Evolutionary conservation across 1,140 invertebrate genomes (phyloP).

Genomic region (Diachasmimorpha longicaudata): DNA sequence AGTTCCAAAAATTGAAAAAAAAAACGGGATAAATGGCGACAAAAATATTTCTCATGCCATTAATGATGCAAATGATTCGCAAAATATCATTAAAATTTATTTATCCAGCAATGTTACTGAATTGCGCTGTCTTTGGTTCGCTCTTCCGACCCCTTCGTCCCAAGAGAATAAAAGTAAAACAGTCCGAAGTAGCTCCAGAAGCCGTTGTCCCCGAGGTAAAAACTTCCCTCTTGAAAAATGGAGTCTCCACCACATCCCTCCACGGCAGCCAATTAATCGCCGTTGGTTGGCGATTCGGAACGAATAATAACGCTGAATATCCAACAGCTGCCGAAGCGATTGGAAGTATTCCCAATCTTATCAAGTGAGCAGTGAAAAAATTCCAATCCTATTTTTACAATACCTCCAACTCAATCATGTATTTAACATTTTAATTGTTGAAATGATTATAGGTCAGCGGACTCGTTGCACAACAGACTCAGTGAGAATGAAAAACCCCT

Average conservation of each 20-base stretch:
- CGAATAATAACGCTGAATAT: slow-evolving; percentile 76
- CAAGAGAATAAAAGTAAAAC: slow-evolving; percentile 66
- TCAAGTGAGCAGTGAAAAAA: slow-evolving; percentile 42
- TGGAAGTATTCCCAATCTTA: slow-evolving; percentile 68
- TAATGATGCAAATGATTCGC: too few species aligned
- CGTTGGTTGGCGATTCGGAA: slow-evolving; percentile 60
- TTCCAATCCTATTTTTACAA: not conserved
- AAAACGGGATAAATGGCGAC: too few species aligned
- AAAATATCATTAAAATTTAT: too few species aligned
- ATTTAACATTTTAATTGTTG: slow-evolving; percentile 9
- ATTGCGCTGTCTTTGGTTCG: slow-evolving; percentile 79
- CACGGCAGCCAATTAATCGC: slow-evolving; percentile 44
- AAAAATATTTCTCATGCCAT: too few species aligned
- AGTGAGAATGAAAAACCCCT: slow-evolving; percentile 39
- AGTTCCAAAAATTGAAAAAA: too few species aligned
- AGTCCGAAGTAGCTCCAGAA: slow-evolving; percentile 51
- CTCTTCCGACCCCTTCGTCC: slow-evolving; percentile 82
- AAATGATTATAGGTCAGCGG: slow-evolving; percentile 40
- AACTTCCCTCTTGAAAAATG: slow-evolving; percentile 44
- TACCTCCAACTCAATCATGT: not conserved
- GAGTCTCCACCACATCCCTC: slow-evolving; percentile 49
- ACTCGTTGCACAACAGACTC: slow-evolving; percentile 49
- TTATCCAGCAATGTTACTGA: slow-evolving; percentile 69
- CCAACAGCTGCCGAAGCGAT: slow-evolving; percentile 76
- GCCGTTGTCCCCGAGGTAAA: slow-evolving; percentile 44